Conservation (phyloP, 2,888 invertebrate species). For the Chalcosyrphus nemorum region DNA sequence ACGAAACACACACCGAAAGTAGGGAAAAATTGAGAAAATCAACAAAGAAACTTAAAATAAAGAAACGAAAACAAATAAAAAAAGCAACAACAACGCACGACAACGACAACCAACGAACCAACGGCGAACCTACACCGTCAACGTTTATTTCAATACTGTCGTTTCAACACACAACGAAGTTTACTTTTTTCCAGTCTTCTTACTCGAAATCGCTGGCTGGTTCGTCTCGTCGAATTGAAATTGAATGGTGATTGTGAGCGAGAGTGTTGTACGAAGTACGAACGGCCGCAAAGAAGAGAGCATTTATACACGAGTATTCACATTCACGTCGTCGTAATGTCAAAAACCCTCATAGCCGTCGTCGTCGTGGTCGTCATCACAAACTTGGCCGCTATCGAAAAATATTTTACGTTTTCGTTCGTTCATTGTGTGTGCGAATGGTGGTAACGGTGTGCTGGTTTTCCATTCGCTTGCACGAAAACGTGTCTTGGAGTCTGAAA, state of each 20-base stretch:
- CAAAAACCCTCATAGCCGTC: conserved; percentile 68
- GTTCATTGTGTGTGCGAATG: conserved; percentile 45
- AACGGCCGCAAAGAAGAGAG: conserved; percentile 46
- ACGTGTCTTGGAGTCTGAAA: conserved; percentile 68
- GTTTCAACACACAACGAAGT: conserved; percentile 64
- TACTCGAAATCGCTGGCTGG: conserved; percentile 61
- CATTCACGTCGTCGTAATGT: conserved; percentile 60
- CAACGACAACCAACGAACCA: conserved; percentile 67
- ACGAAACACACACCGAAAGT: conserved; percentile 65
- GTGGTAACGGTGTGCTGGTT: conserved; percentile 52
- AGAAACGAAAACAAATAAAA: conserved; percentile 34
- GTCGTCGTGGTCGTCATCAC: conserved; percentile 45
- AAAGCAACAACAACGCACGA: conserved; percentile 73
- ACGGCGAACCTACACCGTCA: conserved; percentile 75
- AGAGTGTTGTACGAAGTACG: conserved; percentile 55
- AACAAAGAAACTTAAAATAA: too few relatives aligned
- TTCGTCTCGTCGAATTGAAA: conserved; percentile 67
- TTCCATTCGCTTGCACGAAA: conserved; percentile 70
- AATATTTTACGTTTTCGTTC: too few relatives aligned
- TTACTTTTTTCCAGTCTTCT: conserved; percentile 56
- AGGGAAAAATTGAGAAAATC: too few relatives aligned
- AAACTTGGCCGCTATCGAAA: conserved; percentile 83
- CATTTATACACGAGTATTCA: conserved; percentile 65
- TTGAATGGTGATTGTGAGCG: conserved; percentile 64
- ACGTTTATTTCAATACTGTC: conserved; percentile 80